Base-by-base conservation (phyloP, 2,797 vertebrate species). In the Premnoplex brunnescens region DNA sequence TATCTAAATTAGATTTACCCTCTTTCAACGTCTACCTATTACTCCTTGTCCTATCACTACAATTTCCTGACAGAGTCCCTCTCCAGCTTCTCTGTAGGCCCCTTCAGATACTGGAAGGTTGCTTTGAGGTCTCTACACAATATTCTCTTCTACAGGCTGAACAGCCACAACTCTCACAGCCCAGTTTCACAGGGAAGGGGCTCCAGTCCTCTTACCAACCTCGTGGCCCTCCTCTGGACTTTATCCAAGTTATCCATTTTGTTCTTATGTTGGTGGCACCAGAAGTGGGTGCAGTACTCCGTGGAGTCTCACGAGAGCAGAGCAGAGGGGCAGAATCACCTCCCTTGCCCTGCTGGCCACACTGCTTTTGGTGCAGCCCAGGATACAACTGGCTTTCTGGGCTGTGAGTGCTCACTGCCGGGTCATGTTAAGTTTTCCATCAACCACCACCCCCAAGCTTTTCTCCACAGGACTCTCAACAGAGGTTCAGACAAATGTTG, bases 231-330 rank as follows among this genome's bases (percentile, higher is more conserved):
- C 15, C 28, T 34, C 34, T 54, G 63, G 13, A 20, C 15, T 30
- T 37, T 4, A 26, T 68, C 39, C 39, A 30, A 11, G 4, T 20
- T 39, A 41, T 37, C 39, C 39, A 39, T 10, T 34, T 39, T 14
- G 7, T 34, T 6, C 48, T 20, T 2, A 2, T 26, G 48, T 0
- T 30, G 56, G 28, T n/a, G 16, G 19, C 28, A 1, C 48, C 41
- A 22, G 49, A 48, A 5, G 34, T 34, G 73, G 34, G 34, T 32
- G 20, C 10, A 69, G 41, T 27, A 5, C 11, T 69, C 34, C 56
- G 17, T 22, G 22, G 26, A 10, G 12, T 32, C 41, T 49, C 64
- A 48, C 8, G 39, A 8, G 41, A 20, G 20, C 21, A 54, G 28
- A 41, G 48, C 10, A 10, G 22, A n/a, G 23, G 48, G 17, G n/a